Evolutionary conservation across 2,113 vertebrate species (phyloP).

Genomic region (Caranx melampygus): DNA sequence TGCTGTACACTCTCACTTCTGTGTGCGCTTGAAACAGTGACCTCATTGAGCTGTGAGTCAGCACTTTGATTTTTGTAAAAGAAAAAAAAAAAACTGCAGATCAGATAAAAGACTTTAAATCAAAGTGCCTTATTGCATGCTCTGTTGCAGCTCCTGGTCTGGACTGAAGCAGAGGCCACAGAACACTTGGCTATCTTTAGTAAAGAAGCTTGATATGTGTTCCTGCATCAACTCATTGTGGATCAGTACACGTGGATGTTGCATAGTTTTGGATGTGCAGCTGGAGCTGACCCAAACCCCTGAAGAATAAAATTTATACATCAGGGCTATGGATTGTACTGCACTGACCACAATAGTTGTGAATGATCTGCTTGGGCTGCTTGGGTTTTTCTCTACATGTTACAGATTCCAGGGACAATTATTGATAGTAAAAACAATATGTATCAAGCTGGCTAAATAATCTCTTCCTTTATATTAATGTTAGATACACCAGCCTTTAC

Average conservation of each 20-base stretch:
- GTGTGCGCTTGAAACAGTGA: slow-evolving; percentile 4
- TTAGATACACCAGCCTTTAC: neutral
- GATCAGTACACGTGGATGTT: neutral
- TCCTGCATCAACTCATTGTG: slow-evolving; percentile 9
- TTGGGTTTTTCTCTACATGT: neutral
- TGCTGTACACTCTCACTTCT: neutral
- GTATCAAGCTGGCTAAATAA: neutral
- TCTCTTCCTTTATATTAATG: neutral
- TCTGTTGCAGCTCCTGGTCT: slow-evolving; percentile 10
- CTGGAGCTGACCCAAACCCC: slow-evolving; percentile 15
- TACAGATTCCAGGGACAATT: neutral
- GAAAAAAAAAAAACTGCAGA: slow-evolving; percentile 14
- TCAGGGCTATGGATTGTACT: slow-evolving; percentile 8
- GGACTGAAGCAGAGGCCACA: slow-evolving; percentile 1
- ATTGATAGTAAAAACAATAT: neutral
- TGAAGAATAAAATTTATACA: slow-evolving; percentile 1
- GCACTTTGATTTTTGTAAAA: slow-evolving; percentile 3
- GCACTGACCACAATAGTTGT: neutral
- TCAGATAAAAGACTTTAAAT: neutral
- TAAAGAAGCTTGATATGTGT: slow-evolving; percentile 2
- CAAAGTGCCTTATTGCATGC: neutral
- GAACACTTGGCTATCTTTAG: neutral
- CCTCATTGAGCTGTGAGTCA: slow-evolving; percentile 31
- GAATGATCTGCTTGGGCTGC: neutral
- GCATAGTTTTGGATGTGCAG: slow-evolving; percentile 1